phyloP scores from a whole-genome alignment of 2,888 invertebrate genomes.

The Cephus pygmeus region DNA sequence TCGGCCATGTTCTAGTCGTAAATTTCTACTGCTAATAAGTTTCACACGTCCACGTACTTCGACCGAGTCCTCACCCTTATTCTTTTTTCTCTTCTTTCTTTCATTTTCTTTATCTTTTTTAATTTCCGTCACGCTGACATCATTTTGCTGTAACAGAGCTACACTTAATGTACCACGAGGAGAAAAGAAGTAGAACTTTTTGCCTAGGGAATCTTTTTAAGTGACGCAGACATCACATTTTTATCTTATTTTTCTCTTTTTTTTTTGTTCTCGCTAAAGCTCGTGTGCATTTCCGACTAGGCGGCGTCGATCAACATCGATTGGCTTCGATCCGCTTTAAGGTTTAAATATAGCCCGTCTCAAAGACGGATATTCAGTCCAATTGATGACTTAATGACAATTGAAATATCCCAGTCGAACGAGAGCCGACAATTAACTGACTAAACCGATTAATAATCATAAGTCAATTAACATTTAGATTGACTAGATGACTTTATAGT shows the following conservation, averaged over 20 bases:
- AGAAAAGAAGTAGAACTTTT: not conserved
- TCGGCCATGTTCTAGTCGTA: conserved; percentile 43
- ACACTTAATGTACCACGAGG: not conserved
- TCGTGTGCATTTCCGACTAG: not conserved
- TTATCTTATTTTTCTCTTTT: not conserved
- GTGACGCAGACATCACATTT: not conserved
- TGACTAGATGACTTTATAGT: conserved; percentile 20
- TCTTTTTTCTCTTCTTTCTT: not conserved
- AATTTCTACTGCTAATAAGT: conserved; percentile 25
- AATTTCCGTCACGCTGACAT: not conserved
- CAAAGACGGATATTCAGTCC: not conserved
- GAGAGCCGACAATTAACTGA: conserved; percentile 5
- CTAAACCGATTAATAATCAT: conserved; percentile 29
- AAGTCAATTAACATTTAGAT: conserved; percentile 33
- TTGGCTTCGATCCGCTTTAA: not conserved
- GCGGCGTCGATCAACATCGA: not conserved
- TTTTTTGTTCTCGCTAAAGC: not conserved
- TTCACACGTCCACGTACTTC: not conserved
- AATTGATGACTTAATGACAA: not conserved
- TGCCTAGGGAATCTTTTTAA: not conserved
- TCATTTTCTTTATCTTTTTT: not conserved
- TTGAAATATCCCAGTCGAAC: not conserved
- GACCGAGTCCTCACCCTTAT: not conserved
- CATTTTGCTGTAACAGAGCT: not conserved
- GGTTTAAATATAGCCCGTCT: not conserved